Base-by-base conservation (phyloP, 2,888 invertebrate species). In the Heteromurus nitidus region DNA sequence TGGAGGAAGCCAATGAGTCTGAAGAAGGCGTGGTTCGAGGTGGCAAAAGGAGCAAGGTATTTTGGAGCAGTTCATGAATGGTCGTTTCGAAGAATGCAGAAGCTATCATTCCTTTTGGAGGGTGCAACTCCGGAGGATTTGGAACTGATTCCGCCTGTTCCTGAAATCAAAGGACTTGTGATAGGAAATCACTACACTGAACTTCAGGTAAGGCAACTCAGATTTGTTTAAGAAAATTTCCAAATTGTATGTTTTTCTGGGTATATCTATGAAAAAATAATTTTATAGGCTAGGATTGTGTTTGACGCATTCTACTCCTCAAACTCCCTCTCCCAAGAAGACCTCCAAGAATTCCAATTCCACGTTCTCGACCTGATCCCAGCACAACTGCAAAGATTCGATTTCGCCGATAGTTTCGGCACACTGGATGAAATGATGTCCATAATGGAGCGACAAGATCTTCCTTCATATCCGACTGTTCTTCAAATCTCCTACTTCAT, bases 31-130 rank as follows among this genome's bases (percentile, higher is more conserved):
- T 85, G 85, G 85, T 85, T 85, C 65, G 83, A 82, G 18, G 31
- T 85, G 18, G 85, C 85, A 13, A 85, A 85, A 67, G 79, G 85
- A 13, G 83, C 85, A 2, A 62, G 85, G n/a, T 85, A 82, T 55
- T 85, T 85, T 77, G 85, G 85, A 50, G 82, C 82, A 0, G 82
- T 85, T 2, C 80, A 82, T 36, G 85, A 85, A 62, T 85, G 85
- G 85, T 83, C 83, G 11, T 85, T 85, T 36, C 53, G 83, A 26
- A 75, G 85, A 55, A 82, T 85, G 85, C 85, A 85, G 55, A 82
- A 83, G 42, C 36, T 82, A 1, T 83, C 83, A 0, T 85, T 85
- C 44, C 80, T 85, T 2, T 62, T 85, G 44, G 83, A 83, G 58
- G 85, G 85, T 44, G 83, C 85, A 1, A 69, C 82, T 13, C 84